Evolutionary conservation across 2,888 invertebrate species (phyloP).

Genomic region (Volucella zonaria): DNA sequence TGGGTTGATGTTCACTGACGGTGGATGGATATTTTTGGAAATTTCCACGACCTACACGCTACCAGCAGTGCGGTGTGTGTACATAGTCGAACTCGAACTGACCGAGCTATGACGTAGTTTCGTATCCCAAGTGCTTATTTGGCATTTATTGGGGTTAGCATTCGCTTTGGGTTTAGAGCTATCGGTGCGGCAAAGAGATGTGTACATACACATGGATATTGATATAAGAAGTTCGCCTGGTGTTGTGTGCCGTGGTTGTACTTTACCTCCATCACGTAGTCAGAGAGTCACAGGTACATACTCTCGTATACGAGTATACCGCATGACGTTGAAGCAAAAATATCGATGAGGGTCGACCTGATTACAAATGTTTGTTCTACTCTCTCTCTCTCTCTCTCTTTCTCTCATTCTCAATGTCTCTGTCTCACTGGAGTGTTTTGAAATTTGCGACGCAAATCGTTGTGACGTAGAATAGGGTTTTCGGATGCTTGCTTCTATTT

Average conservation of each 20-base stretch:
- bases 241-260: neutral
- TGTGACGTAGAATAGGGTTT: slow-evolving; percentile 39
- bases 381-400: neutral
- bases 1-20: neutral
- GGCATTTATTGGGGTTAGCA: slow-evolving; percentile 59
- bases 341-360: slow-evolving; percentile 42
- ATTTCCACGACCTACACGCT: slow-evolving; percentile 57
- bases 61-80: neutral
- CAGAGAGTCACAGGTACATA: slow-evolving; percentile 16
- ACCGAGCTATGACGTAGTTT: slow-evolving; percentile 62
- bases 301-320: slow-evolving; percentile 12
- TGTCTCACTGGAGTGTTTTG: slow-evolving; percentile 7
- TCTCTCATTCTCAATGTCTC: neutral
- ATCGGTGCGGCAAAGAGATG: neutral
- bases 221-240: neutral
- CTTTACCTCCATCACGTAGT: slow-evolving; percentile 53
- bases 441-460: slow-evolving; percentile 16
- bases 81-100: neutral
- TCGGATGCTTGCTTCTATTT: neutral
- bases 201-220: neutral
- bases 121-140: slow-evolving; percentile 31
- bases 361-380: slow-evolving; percentile 7
- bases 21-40: slow-evolving; percentile 61
- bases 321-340: slow-evolving; percentile 30
- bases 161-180: neutral